Percentiles rank a stretch among this genome's conserved stretches.
These are phyloP conservation scores for Protosalanx chinensis DNA, from an alignment of 2,797 vertebrate genomes.

Conservation along the genomic window DNA sequence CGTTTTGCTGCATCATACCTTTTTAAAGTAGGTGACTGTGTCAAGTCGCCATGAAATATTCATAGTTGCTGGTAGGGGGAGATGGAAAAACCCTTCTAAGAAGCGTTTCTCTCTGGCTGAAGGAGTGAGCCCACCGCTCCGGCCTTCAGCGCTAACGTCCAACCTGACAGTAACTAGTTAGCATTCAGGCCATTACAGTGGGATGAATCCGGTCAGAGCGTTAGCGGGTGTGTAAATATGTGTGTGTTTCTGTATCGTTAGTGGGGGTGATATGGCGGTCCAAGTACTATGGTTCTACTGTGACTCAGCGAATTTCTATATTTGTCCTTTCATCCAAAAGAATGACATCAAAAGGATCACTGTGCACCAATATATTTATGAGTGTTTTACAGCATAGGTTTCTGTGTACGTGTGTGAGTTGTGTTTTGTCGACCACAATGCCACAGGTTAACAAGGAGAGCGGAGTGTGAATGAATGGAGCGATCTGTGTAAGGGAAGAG, in stretches of 20 bases:
- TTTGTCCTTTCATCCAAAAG: not conserved
- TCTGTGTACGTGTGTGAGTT: constrained; percentile 23
- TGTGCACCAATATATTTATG: not conserved
- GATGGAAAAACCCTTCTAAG: constrained; percentile 3
- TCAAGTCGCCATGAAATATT: constrained; percentile 54
- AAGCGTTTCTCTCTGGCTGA: constrained; percentile 12
- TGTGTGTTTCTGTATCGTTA: not conserved
- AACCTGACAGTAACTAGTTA: constrained; percentile 20
- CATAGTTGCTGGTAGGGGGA: constrained; percentile 20
- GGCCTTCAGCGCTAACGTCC: not conserved
- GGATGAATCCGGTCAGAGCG: constrained; percentile 5
- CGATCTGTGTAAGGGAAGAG: not conserved
- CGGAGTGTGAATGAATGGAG: not conserved
- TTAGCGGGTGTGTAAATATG: not conserved
- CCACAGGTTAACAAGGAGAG: constrained; percentile 4
- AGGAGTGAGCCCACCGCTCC: constrained; percentile 2
- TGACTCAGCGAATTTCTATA: not conserved
- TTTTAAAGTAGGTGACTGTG: constrained; percentile 46
- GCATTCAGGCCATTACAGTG: constrained; percentile 9
- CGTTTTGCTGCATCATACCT: constrained; percentile 15
- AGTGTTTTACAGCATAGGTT: not conserved
- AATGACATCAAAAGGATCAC: constrained; percentile 4
- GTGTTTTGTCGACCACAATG: not conserved
- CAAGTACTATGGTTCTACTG: not conserved
- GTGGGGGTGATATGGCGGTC: not conserved